phyloP scores from a whole-genome alignment of 1,140 invertebrate species.

The Achroia grisella region DNA sequence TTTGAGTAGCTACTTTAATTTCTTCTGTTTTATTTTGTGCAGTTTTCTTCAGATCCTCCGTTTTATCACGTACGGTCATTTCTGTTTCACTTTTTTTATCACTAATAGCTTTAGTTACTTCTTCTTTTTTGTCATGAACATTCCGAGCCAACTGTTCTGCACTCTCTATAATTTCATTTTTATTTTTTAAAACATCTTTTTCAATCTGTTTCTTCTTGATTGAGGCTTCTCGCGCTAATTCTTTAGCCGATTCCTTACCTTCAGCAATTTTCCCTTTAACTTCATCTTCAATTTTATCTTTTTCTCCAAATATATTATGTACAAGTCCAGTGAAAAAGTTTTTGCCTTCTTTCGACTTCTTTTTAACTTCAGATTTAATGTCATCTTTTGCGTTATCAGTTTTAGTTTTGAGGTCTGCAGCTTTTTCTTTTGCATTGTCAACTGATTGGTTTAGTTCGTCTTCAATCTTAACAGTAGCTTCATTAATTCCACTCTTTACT shows the following conservation, averaged over 20 bases:
- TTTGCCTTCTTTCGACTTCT: conserved; percentile 61
- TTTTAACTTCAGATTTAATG: conserved; percentile 40
- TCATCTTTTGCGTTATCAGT: conserved; percentile 28
- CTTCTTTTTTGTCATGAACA: conserved; percentile 10
- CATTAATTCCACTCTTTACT: conserved; percentile 21
- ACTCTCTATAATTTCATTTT: conserved; percentile 40
- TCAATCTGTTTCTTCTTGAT: conserved; percentile 45
- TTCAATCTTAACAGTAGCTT: conserved; percentile 27
- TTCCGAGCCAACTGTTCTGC: conserved; percentile 32
- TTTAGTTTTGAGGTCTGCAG: conserved; percentile 13
- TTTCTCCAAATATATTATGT: conserved; percentile 58
- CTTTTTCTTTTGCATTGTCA: conserved; percentile 36
- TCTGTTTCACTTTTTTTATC: conserved; percentile 11
- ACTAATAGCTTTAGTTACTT: conserved; percentile 6
- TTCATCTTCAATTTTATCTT: conserved; percentile 59
- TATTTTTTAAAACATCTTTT: conserved; percentile 36
- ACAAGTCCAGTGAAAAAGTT: conserved; percentile 58
- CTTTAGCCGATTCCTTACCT: conserved; percentile 41
- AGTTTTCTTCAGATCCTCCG: conserved; percentile 14
- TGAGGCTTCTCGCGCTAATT: conserved; percentile 38
- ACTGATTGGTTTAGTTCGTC: conserved; percentile 31
- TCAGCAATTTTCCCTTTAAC: conserved; percentile 47
- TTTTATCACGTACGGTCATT: conserved; percentile 10
- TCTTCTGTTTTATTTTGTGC: conserved; percentile 21
- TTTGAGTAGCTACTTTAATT: conserved; percentile 15